Percentiles rank a stretch among this genome's conserved stretches.
Conservation (phyloP, 2,113 vertebrate genomes). For the Tragelaphus strepsiceros region DNA sequence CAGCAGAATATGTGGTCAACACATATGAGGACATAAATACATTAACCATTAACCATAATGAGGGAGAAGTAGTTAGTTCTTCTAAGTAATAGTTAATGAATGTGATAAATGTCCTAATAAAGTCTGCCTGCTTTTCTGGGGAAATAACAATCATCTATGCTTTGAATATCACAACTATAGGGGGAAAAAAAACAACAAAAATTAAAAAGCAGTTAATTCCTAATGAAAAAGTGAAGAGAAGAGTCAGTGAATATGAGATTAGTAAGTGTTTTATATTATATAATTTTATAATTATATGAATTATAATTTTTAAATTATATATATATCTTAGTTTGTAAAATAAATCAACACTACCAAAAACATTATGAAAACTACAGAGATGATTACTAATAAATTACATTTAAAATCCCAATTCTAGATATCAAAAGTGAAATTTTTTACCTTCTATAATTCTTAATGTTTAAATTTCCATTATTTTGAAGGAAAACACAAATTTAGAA, state of each 20-base stretch:
- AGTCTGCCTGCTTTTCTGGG: not conserved
- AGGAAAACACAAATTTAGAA: not conserved
- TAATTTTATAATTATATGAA: not conserved
- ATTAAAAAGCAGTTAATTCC: not conserved
- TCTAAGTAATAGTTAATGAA: not conserved
- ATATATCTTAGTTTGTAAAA: not conserved
- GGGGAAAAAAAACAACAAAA: not conserved
- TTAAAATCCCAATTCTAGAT: constrained; percentile 1
- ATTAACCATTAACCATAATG: not conserved
- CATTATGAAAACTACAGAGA: not conserved
- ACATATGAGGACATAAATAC: not conserved
- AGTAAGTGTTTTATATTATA: not conserved
- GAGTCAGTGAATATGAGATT: not conserved
- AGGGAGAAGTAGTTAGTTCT: not conserved
- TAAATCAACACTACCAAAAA: not conserved
- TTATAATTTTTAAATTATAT: not conserved
- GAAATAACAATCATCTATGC: not conserved
- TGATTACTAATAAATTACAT: not conserved
- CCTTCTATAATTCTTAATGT: not conserved
- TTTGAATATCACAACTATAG: not conserved
- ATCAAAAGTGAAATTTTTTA: not conserved
- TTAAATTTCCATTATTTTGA: not conserved
- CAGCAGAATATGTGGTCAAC: not conserved
- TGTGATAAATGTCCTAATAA: not conserved
- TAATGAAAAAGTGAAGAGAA: not conserved